Evolutionary conservation across 2,113 vertebrate species (phyloP).

Genomic region (Carollia perspicillata): DNA sequence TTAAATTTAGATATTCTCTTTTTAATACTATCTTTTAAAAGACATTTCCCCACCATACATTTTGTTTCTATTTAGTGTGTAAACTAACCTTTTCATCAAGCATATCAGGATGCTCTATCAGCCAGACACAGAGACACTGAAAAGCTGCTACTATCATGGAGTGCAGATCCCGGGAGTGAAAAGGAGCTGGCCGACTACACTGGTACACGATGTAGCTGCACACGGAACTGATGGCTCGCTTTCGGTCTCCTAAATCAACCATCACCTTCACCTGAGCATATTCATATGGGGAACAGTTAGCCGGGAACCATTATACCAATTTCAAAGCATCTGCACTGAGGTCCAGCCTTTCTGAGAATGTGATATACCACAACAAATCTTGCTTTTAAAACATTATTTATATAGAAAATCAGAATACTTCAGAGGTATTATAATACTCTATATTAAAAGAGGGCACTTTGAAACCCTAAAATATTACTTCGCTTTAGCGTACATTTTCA

Average conservation of each 20-base stretch:
- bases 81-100: constrained; percentile 92
- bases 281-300: constrained; percentile 34
- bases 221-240: constrained; percentile 91
- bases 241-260: constrained; percentile 88
- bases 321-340: constrained; percentile 11
- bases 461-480: constrained; percentile 2
- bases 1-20: constrained; percentile 44
- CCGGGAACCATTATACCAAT: neutral
- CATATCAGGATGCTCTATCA: constrained; percentile 95
- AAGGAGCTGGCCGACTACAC: constrained; percentile 94
- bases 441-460: constrained; percentile 35
- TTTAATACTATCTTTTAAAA: neutral
- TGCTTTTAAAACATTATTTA: constrained; percentile 6
- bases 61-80: neutral
- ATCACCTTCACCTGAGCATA: constrained; percentile 87
- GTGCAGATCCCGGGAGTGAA: constrained; percentile 95
- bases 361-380: neutral
- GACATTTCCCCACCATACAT: neutral
- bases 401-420: neutral
- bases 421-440: neutral
- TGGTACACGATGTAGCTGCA: constrained; percentile 95
- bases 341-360: neutral
- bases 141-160: constrained; percentile 98
- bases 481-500: constrained; percentile 18
- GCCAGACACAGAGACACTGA: constrained; percentile 97